Evolutionary conservation across 2,888 invertebrate genomes (phyloP).

Genomic region (Nebria salina): DNA sequence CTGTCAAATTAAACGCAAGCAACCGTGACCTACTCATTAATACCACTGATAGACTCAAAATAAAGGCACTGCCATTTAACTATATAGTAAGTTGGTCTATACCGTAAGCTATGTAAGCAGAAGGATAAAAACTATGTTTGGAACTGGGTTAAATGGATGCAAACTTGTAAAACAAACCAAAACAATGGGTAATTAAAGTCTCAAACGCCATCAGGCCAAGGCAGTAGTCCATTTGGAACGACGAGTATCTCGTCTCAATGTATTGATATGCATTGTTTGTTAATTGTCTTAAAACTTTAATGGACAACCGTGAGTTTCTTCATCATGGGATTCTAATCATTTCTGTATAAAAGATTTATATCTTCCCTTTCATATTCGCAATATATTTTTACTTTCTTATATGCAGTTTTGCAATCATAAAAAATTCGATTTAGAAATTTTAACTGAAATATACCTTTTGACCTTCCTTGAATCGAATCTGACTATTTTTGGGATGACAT

Average conservation of each 20-base stretch:
- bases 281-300: not conserved
- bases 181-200: constrained; percentile 10
- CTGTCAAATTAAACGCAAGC: constrained; percentile 9
- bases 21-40: not conserved
- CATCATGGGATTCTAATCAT: no score
- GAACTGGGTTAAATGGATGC: constrained; percentile 16
- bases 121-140: not conserved
- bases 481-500: no score
- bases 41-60: not conserved
- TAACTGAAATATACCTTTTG: no score
- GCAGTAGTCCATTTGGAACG: not conserved
- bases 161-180: constrained; percentile 8
- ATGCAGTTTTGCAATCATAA: no score
- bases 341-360: no score
- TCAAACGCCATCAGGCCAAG: constrained; percentile 7
- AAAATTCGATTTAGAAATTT: no score
- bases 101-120: not conserved
- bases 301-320: no score
- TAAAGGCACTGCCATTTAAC: no score
- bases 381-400: no score
- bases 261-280: not conserved
- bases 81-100: not conserved
- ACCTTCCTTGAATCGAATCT: no score
- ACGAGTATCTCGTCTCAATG: not conserved
- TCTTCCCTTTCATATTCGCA: no score